Percentiles rank a stretch among this genome's conserved stretches.
These are phyloP conservation scores for Siderastrea radians DNA, from an alignment of 92 coral and sea anemone genomes.

Conservation along the genomic window DNA sequence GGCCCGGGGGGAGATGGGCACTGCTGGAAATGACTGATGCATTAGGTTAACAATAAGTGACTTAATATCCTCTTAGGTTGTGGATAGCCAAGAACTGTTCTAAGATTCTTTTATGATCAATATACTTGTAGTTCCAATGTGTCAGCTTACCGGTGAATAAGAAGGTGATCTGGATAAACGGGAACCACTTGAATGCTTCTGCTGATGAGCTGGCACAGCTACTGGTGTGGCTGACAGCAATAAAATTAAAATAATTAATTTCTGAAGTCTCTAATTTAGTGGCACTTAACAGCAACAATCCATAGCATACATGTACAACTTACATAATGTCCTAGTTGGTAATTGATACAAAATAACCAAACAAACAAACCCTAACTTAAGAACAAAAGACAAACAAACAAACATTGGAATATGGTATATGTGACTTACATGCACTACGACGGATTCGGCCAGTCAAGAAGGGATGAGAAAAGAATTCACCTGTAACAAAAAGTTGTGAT, in stretches of 20 bases:
- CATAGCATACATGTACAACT: not conserved
- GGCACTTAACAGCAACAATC: not conserved
- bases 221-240: slow-evolving; percentile 80
- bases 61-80: too few relatives aligned
- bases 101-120: too few relatives aligned
- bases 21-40: too few relatives aligned
- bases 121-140: too few relatives aligned
- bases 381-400: not conserved
- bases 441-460: slow-evolving; percentile 88
- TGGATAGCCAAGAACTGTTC: too few relatives aligned
- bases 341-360: too few relatives aligned
- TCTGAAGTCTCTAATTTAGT: not conserved
- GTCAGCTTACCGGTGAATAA: slow-evolving; percentile 82
- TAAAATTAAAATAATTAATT: not conserved
- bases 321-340: not conserved
- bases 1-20: too few relatives aligned
- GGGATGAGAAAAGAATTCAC: slow-evolving; percentile 91
- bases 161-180: slow-evolving; percentile 82
- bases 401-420: too few relatives aligned
- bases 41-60: too few relatives aligned
- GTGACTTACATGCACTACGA: slow-evolving; percentile 85
- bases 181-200: slow-evolving; percentile 75
- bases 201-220: slow-evolving; percentile 81
- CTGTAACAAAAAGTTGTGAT: slow-evolving; percentile 38
- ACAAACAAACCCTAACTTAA: too few relatives aligned